Conservation (phyloP, 2,888 invertebrate species). For the Steinernema carpocapsae region DNA sequence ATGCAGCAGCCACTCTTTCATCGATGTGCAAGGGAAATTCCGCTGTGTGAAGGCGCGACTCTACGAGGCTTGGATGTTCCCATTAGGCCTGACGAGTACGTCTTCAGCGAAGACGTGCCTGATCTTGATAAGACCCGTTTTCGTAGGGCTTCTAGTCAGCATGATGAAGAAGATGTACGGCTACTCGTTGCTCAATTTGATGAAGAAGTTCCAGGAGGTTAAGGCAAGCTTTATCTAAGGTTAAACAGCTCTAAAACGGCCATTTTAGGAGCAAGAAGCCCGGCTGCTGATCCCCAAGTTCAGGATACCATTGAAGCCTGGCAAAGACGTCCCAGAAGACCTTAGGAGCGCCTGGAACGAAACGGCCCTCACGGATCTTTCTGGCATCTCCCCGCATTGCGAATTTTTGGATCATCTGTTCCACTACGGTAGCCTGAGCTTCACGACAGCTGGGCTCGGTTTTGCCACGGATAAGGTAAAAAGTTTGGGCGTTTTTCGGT, state of each 20-base stretch:
- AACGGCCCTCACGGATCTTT: neutral
- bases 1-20: neutral
- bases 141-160: neutral
- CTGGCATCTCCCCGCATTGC: neutral
- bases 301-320: neutral
- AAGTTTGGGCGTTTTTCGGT: no score
- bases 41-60: neutral
- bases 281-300: neutral
- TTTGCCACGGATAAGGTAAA: neutral
- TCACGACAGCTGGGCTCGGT: neutral
- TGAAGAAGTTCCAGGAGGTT: neutral
- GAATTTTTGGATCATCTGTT: neutral
- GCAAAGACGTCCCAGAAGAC: neutral
- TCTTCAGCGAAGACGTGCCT: neutral
- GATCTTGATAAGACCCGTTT: neutral
- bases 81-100: neutral
- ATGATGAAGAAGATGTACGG: neutral
- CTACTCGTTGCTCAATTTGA: neutral
- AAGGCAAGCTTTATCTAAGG: neutral
- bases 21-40: neutral
- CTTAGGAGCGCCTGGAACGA: neutral
- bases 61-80: slow-evolving; percentile 15
- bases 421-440: neutral
- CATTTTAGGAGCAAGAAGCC: neutral
- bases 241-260: no score